Evolutionary conservation across 2,888 invertebrate genomes (phyloP), one percentile per base, ranked within the genome.

Genomic region (Philhelius pedissequus): DNA sequence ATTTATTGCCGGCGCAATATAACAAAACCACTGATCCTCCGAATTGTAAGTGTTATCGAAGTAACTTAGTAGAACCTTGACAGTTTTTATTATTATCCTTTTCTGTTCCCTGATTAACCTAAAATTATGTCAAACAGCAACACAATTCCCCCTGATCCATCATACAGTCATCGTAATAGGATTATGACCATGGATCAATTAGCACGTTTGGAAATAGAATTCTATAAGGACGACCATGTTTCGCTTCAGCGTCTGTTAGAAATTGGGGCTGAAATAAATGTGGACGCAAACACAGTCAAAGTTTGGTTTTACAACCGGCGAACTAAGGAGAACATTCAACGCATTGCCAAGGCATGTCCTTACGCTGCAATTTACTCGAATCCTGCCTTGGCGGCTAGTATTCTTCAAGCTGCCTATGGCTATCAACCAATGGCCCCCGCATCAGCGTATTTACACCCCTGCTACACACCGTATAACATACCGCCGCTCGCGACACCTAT

Each of bases 281-380:
- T 99, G 9, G 98, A 99, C 0, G 99, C 99, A 91, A 97, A 97
- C 30, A 99, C 99, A 2, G 99, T 99, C 87, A 99, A 99, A 96
- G 99, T 99, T 7, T 99, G 99, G 99, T 99, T 99, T 91, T 92
- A 92, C 87, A 91, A 91, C 66, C 90, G 91, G 2, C 91, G 91
- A 86, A 91, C 92, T 92, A 91, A 99, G 90, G 99, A 99, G 92
- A 99, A 99, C 89, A 94, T 99, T 0, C 99, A 99, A 90, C 93
- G 98, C 15, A 96, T 98, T 91, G 97, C 98, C 0, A 95, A 98
- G 87, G 96, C 97, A 0, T 99, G 99, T 98, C 98, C 98, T 0
- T 97, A 98, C 92, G 96, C 97, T 0, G 96, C 97, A 0, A 97
- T 98, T 74, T 98, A 98, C 92, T 95, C 97, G 32, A 98, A 99